Base-by-base conservation (phyloP, 2,888 invertebrate genomes). In the Melangyna quadrimaculata region DNA sequence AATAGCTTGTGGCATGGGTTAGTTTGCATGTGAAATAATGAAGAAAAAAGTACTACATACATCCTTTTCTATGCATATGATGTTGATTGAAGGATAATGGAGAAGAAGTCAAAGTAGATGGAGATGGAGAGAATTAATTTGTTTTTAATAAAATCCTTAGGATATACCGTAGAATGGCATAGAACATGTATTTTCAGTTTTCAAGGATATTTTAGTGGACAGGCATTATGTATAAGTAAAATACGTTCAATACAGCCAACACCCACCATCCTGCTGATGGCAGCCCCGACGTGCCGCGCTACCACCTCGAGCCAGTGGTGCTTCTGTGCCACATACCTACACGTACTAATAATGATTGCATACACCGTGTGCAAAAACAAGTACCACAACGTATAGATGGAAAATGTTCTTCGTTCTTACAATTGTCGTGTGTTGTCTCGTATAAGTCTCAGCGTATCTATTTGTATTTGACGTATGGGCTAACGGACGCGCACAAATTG, bases 71-170 rank as follows among this genome's bases (percentile, higher is more conserved):
- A 75, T 71, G 80, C 84, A 80, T 80, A 71, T 74, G 77, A 80
- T 81, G 80, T 80, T 84, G 86, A 86, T 86, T 86, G 86, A 86
- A 86, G 86, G 72, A 86, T 81, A 86, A 86, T 86, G 72, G 84
- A 81, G 73, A 81, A 81, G 53, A 72, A 81, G 70, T 59, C 81
- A 70, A 17, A 67, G 69, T 40, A 69, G 67, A 67, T 37, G 69
- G 22, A 43, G 37, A 48, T 10, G 69, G 8, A 35, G 29, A 48
- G n/a, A 40, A 43, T 24, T 27, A 3, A 32, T 37, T 19, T 37
- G 14, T 59, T 32, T 63, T 40, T 61, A 63, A 73, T 70, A 73
- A 78, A 80, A 86, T 63, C 81, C 86, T 81, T 80, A 86, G 80
- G 80, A 86, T 86, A 80, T 77, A 73, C 72, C 75, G 53, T 67